Evolutionary conservation across 2,797 vertebrate species (phyloP).

Genomic region (Anguilla obscura): DNA sequence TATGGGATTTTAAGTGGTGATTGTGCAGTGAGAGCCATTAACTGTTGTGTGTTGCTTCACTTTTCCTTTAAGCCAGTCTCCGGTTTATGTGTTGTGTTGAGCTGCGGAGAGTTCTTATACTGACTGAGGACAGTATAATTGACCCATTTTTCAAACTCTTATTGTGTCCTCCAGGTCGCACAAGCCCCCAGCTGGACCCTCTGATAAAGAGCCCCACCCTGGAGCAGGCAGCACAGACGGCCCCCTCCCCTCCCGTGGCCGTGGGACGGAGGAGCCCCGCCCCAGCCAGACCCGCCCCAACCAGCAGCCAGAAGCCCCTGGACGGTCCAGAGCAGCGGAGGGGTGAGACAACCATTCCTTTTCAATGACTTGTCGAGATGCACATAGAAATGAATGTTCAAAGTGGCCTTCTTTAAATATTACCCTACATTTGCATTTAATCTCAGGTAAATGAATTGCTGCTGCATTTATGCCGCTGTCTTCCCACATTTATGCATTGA

Average conservation of each 20-base stretch:
- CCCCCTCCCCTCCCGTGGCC: conserved; percentile 62
- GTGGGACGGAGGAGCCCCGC: conserved; percentile 79
- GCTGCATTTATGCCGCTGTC: background rate
- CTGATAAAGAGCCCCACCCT: conserved; percentile 79
- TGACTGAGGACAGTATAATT: background rate
- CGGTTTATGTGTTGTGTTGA: background rate
- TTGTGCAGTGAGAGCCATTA: background rate
- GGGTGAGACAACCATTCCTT: conserved; percentile 55
- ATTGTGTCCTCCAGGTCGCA: conserved; percentile 68
- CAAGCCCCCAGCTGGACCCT: conserved; percentile 80
- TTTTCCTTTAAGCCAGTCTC: background rate
- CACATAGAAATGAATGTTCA: background rate
- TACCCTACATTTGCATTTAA: background rate
- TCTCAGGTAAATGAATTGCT: background rate
- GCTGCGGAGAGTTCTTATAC: background rate
- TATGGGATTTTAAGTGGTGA: background rate
- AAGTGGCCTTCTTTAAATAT: background rate
- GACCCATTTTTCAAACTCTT: background rate
- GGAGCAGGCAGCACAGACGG: conserved; percentile 81
- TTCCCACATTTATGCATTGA: background rate
- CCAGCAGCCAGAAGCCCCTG: conserved; percentile 71
- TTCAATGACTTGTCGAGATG: background rate
- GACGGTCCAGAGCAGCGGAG: conserved; percentile 87
- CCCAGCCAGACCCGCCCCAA: conserved; percentile 72
- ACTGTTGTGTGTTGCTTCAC: too few relatives aligned